Base-by-base conservation (phyloP, 2,888 invertebrate genomes). In the Macrostomum cliftonense region DNA sequence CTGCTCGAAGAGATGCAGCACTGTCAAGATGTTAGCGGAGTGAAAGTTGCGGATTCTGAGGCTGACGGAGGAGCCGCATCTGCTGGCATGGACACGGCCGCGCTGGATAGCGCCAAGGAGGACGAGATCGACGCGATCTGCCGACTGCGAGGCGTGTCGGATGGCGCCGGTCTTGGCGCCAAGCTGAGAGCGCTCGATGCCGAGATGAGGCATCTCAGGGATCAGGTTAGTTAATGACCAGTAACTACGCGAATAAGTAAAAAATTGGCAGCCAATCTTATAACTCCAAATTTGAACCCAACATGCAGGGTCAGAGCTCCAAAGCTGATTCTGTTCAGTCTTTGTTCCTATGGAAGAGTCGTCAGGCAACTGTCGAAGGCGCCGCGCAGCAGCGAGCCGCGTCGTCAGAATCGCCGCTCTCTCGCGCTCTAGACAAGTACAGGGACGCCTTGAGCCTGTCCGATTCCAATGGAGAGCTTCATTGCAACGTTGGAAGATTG, bases 51-150 rank as follows among this genome's bases (percentile, higher is more conserved):
- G 5, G 28, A 17, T 11, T 2, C 40, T 5, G 9, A 7, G 20
- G 20, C 40, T 40, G 16, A 11, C 17, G 40, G 40, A 2, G 40
- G 5, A 9, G 20, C 16, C 16, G 11, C 40, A 11, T 40, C 40
- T 14, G 45, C 49, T 43, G 20, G 39, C n/a, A 13, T 43, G n/a
- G 63, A 64, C 45, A 47, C 59, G 9, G 54, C 61, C 55, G 68
- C 67, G 11, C 57, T 60, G 49, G 67, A 68, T 54, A 65, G 67
- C 50, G 64, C 64, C 9, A 67, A 65, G 51, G 61, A 59, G 43
- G 68, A 68, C 45, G 68, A 68, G 49, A 63, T 63, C 54, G 57
- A 54, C 45, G 68, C 68, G 16, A 68, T 68, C 37, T 65, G 66
- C 56, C 60, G 62, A 53, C 53, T 68, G 28, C 60, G 61, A 45